Conservation (phyloP, 2,797 vertebrate species). For the Hyperoplus immaculatus region DNA sequence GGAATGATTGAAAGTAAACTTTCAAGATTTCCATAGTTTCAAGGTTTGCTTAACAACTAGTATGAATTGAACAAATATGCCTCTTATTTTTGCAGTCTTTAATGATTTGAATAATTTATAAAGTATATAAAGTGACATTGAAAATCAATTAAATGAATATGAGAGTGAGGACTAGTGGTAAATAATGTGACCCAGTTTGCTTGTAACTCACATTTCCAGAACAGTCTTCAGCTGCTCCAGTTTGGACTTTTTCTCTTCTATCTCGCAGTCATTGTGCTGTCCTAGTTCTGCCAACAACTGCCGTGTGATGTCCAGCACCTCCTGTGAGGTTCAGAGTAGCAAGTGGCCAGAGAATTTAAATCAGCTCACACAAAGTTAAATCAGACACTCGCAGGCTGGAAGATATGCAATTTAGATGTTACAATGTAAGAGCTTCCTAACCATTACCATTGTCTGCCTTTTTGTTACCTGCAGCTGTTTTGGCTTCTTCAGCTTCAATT, state of each 20-base stretch:
- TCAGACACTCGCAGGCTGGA: neutral
- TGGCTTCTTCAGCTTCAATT: slow-evolving; percentile 97
- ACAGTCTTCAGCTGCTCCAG: slow-evolving; percentile 98
- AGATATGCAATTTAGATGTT: neutral
- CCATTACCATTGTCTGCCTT: neutral
- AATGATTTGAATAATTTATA: neutral
- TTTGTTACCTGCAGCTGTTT: slow-evolving; percentile 95
- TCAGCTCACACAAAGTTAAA: neutral
- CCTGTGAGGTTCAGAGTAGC: slow-evolving; percentile 82
- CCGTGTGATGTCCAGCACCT: slow-evolving; percentile 97
- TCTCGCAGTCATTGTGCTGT: slow-evolving; percentile 91
- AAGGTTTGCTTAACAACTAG: neutral
- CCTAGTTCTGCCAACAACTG: slow-evolving; percentile 92
- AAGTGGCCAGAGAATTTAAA: slow-evolving; percentile 6
- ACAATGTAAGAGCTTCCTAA: neutral
- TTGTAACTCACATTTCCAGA: slow-evolving; percentile 94
- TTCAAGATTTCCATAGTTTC: neutral
- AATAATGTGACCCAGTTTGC: slow-evolving; percentile 48
- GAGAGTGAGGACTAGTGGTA: slow-evolving; percentile 4
- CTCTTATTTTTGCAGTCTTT: neutral
- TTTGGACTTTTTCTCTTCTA: slow-evolving; percentile 96
- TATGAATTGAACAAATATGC: neutral
- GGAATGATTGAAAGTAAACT: neutral
- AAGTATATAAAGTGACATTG: slow-evolving; percentile 11
- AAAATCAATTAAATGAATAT: slow-evolving; percentile 1